Evolutionary conservation across 1,140 invertebrate species (phyloP).

Genomic region (Zaprionus ornatus): DNA sequence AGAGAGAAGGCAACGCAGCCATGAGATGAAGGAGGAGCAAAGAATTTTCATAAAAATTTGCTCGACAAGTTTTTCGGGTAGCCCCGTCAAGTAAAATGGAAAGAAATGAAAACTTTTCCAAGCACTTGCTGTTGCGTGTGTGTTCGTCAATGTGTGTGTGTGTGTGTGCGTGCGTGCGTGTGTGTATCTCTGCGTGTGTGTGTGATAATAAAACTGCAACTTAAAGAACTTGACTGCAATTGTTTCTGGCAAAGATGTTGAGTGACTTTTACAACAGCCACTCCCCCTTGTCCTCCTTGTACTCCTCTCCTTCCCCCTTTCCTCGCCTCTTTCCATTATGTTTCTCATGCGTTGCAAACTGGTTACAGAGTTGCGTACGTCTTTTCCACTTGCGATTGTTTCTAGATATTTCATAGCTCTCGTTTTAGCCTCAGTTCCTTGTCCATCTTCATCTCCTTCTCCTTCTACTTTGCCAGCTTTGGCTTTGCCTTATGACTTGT

Average conservation of each 20-base stretch:
- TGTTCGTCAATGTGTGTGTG: background rate
- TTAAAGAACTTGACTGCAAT: slow-evolving; percentile 81
- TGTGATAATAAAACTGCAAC: slow-evolving; percentile 78
- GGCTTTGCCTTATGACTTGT: slow-evolving; percentile 68
- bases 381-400: slow-evolving; percentile 58
- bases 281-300: background rate
- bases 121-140: slow-evolving; percentile 15
- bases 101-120: slow-evolving; percentile 74
- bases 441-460: background rate
- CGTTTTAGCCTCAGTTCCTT: background rate
- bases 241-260: slow-evolving; percentile 74
- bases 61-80: slow-evolving; percentile 63
- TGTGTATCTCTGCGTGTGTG: slow-evolving; percentile 37
- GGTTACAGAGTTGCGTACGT: slow-evolving; percentile 57
- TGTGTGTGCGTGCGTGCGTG: slow-evolving; percentile 8
- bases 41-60: slow-evolving; percentile 82
- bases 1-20: background rate
- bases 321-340: background rate
- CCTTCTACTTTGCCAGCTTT: slow-evolving; percentile 7
- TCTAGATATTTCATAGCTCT: slow-evolving; percentile 62
- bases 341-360: slow-evolving; percentile 28
- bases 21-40: slow-evolving; percentile 33
- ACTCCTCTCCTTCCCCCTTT: background rate
- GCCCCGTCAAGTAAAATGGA: slow-evolving; percentile 53
- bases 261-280: slow-evolving; percentile 74